These are phyloP conservation scores for Anas flavirostris DNA, from an alignment of 2,797 vertebrate genomes.

Conservation along the genomic window DNA sequence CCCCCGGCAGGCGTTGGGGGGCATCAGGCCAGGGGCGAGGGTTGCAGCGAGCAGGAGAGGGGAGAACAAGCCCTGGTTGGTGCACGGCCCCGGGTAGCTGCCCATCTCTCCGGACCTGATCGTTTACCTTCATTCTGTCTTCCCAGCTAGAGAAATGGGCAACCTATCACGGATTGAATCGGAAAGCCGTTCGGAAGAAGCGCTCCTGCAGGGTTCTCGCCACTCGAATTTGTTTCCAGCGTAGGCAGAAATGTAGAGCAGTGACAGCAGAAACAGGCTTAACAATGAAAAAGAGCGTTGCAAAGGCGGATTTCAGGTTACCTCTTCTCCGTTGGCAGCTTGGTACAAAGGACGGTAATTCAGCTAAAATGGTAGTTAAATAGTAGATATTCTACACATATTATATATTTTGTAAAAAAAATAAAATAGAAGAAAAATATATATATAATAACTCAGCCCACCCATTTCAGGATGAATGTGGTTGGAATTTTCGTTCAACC, in stretches of 20 bases:
- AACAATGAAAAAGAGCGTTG: neutral
- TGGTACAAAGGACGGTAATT: constrained; percentile 15
- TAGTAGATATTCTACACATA: constrained; percentile 73
- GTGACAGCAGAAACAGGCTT: neutral
- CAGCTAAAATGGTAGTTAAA: constrained; percentile 57
- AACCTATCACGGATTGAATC: fast-evolving
- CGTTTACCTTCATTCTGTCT: constrained; percentile 53
- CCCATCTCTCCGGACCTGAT: neutral
- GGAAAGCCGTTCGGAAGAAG: neutral
- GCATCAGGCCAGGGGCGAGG: neutral
- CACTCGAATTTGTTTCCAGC: neutral
- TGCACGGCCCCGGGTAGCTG: neutral
- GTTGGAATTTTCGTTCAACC: constrained; percentile 64
- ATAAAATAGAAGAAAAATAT: constrained; percentile 58
- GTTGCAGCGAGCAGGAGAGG: neutral
- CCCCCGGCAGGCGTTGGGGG: no score
- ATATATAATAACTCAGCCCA: constrained; percentile 44
- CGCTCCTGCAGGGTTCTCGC: neutral
- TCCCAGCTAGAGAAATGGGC: constrained; percentile 25
- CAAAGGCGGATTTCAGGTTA: neutral
- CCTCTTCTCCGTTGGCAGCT: constrained; percentile 64
- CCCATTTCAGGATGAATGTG: constrained; percentile 57
- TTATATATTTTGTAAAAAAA: constrained; percentile 73
- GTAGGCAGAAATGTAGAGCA: neutral
- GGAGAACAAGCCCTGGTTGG: neutral